Evolutionary conservation across 2,888 invertebrate species (phyloP).

Genomic region (Sarcophaga carnaria): DNA sequence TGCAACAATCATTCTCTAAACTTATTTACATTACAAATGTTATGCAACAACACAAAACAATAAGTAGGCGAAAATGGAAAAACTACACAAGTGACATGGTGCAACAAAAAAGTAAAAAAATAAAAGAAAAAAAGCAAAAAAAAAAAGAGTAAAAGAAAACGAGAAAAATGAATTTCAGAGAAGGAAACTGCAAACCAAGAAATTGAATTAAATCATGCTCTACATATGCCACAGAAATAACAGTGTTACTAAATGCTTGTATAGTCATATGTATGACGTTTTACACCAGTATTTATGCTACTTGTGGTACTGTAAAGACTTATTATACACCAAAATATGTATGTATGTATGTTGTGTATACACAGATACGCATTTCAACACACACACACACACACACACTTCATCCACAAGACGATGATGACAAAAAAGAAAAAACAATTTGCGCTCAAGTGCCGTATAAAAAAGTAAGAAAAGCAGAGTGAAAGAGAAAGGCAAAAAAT

Average conservation of each 20-base stretch:
- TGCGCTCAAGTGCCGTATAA: background rate
- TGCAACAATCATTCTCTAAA: slow-evolving; percentile 50
- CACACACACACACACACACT: background rate
- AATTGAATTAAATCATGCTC: slow-evolving; percentile 68
- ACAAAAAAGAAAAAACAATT: background rate
- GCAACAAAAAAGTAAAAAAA: background rate
- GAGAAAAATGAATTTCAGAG: background rate
- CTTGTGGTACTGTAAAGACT: slow-evolving; percentile 46
- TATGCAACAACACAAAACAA: slow-evolving; percentile 24
- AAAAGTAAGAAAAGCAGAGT: background rate
- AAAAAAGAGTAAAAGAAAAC: background rate
- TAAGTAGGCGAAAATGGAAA: slow-evolving; percentile 55
- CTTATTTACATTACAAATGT: slow-evolving; percentile 56
- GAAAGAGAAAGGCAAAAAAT: background rate
- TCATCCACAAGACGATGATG: background rate
- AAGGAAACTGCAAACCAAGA: slow-evolving; percentile 52
- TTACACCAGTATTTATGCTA: slow-evolving; percentile 55
- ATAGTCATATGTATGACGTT: slow-evolving; percentile 31
- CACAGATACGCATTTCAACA: background rate
- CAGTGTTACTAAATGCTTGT: slow-evolving; percentile 58
- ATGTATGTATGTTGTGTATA: background rate
- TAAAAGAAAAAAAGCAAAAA: background rate
- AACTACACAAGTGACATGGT: slow-evolving; percentile 45
- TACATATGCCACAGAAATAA: slow-evolving; percentile 67
- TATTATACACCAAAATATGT: background rate